Percentiles rank a stretch among this genome's conserved stretches.
These are phyloP conservation scores for Nasalis larvatus DNA, from an alignment of 2,113 vertebrate genomes.

Conservation along the genomic window DNA sequence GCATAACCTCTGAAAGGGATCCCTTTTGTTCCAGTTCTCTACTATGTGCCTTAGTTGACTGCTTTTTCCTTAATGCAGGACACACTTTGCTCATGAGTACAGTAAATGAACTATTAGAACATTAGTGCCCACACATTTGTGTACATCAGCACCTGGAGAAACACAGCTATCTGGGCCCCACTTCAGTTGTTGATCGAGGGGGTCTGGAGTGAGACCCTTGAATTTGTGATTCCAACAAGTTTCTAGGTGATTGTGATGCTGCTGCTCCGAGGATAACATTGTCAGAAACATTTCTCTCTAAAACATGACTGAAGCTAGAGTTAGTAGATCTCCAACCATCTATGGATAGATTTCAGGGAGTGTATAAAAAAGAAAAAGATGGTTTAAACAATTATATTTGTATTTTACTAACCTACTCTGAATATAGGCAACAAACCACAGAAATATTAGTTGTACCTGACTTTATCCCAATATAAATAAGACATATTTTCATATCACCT, in stretches of 20 bases:
- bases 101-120: not conserved
- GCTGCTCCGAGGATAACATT: not conserved
- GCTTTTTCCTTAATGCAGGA: not conserved
- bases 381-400: not conserved
- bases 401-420: not conserved
- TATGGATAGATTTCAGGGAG: not conserved
- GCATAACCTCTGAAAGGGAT: not conserved
- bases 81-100: not conserved
- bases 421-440: not conserved
- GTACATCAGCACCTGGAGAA: not conserved
- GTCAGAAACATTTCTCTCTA: not conserved
- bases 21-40: not conserved
- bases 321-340: not conserved
- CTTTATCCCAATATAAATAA: not conserved
- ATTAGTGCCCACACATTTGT: too few species aligned
- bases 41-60: not conserved
- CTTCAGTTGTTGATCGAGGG: not conserved
- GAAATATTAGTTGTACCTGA: not conserved
- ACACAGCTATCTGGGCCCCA: not conserved
- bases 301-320: not conserved
- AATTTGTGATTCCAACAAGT: not conserved
- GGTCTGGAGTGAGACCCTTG: not conserved
- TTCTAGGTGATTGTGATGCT: not conserved
- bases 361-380: not conserved
- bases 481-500: not conserved